phyloP scores from a whole-genome alignment of 2,113 vertebrate genomes.

The Colistium nudipinnis region DNA sequence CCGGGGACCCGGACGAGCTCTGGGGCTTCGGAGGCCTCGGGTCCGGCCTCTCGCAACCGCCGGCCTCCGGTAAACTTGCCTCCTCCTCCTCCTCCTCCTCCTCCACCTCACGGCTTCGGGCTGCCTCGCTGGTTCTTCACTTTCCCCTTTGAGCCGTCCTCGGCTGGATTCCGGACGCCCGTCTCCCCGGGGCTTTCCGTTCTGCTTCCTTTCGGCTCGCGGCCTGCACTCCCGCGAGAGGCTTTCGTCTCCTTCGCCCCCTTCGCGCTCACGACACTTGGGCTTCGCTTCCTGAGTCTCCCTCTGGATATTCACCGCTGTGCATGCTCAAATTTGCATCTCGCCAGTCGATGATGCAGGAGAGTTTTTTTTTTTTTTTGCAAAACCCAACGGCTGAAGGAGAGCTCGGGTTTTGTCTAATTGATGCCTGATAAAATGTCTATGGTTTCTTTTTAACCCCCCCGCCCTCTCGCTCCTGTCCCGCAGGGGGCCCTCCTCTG shows the following conservation, averaged over 20 bases:
- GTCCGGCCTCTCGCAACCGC: constrained; percentile 36
- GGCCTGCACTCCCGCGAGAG: not conserved
- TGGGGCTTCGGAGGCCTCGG: constrained; percentile 48
- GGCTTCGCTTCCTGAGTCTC: not conserved
- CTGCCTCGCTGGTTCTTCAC: not conserved
- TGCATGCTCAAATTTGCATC: no score
- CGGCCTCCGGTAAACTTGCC: constrained; percentile 67
- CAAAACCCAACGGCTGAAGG: no score
- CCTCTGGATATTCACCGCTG: not conserved
- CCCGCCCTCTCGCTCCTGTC: no score
- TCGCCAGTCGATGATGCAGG: no score
- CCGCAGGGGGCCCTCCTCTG: no score
- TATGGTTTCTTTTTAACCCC: no score
- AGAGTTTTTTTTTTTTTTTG: no score
- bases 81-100: not conserved
- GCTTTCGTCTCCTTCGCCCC: not conserved
- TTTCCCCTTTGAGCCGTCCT: constrained; percentile 12
- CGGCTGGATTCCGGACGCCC: constrained; percentile 5
- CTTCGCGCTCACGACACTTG: not conserved
- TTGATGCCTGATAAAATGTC: no score
- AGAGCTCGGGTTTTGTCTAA: no score
- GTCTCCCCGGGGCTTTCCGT: not conserved
- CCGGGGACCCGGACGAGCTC: constrained; percentile 9
- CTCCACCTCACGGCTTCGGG: constrained; percentile 1
- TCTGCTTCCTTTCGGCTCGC: constrained; percentile 5